Evolutionary conservation across 2,113 vertebrate species (phyloP), one percentile per base, ranked within the genome.

Genomic region (Gymnocephalus cernua): DNA sequence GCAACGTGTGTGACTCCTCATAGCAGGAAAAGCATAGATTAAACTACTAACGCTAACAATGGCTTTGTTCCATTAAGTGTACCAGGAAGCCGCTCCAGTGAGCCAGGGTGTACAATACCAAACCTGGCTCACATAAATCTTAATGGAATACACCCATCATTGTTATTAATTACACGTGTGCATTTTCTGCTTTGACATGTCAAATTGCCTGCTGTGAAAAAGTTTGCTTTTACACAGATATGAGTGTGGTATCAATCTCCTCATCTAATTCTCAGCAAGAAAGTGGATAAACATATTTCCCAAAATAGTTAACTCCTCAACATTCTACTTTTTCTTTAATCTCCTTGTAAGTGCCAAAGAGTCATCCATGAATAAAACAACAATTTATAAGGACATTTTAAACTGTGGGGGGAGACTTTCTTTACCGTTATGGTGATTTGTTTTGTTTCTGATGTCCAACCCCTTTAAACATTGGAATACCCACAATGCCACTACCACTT

Each of bases 321-420:
- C 35, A 9, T 9, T 9, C 35, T 79, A 51, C 27, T 62, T 62
- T 15, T 18, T 23, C 16, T 62, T 21, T 77, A 48, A 64, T 82
- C 29, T 86, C 68, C 66, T 29, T 56, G 54, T 76, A 71, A 88
- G 89, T 93, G 93, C 93, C 93, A 93, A 93, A 92, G 72, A 91
- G 81, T 91, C 79, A 86, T 87, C 66, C 56, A 21, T 75, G 48
- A 80, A 70, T 78, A 67, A 29, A 51, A 51, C 0, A 51, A 51
- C 0, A 50, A 54, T 4, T 1, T 48, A 16, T 15, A 16, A 48
- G 23, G 56, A 65, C 9, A 67, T 68, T 54, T 25, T 1, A 74
- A 64, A 6, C 5, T 21, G 38, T 53, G n/a, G 54, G 1, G 7
- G 18, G 57, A 47, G 25, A 44, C 35, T 54, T 32, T 66, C 19